These are phyloP conservation scores for Poecile atricapillus DNA, from an alignment of 2,113 vertebrate species.

Conservation along the genomic window DNA sequence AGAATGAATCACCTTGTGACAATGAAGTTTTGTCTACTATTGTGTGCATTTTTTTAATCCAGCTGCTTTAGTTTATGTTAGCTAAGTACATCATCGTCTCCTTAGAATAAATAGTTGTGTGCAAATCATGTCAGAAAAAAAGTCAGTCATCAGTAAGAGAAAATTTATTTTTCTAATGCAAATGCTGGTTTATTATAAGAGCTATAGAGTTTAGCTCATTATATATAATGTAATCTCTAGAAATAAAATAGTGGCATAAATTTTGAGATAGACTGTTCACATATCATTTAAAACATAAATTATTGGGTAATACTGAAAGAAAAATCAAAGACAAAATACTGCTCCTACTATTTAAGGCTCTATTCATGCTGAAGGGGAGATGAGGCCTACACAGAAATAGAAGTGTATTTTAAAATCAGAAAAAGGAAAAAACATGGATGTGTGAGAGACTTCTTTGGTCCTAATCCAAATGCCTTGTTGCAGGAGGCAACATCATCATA, in stretches of 20 bases:
- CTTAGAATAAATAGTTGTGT: background rate
- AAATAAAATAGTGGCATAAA: constrained; percentile 15
- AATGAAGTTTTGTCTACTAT: background rate
- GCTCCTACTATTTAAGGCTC: background rate
- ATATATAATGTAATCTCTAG: background rate
- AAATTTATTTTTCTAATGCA: background rate
- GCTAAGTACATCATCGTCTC: background rate
- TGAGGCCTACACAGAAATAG: background rate
- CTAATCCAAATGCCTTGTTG: background rate
- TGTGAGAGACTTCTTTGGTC: background rate
- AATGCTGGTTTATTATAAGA: background rate
- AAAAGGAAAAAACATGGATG: background rate
- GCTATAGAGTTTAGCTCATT: background rate
- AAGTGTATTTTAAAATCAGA: background rate
- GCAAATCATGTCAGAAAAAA: background rate
- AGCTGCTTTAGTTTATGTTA: background rate
- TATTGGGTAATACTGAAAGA: background rate
- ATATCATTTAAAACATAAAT: background rate
- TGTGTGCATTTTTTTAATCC: background rate
- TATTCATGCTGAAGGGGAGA: background rate
- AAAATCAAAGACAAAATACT: background rate
- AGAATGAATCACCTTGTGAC: background rate
- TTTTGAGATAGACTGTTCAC: background rate
- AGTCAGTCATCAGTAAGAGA: background rate
- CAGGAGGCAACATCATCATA: background rate